Conservation (phyloP, 2,113 vertebrate species). For the Mustela lutreola region DNA sequence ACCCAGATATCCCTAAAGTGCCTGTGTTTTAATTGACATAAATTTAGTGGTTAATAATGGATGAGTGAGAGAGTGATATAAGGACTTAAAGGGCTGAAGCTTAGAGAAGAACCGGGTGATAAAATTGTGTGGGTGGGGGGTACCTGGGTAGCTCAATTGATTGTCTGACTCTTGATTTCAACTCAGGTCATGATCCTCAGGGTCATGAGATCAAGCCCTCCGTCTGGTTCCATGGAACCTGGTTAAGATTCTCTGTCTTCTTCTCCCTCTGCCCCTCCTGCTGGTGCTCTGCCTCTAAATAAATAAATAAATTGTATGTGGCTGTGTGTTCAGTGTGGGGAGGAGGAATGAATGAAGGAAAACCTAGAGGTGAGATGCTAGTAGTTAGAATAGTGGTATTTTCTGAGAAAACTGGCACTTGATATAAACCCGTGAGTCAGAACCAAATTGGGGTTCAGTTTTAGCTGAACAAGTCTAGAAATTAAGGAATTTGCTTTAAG, state of each 20-base stretch:
- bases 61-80: neutral
- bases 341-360: neutral
- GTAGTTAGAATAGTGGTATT: neutral
- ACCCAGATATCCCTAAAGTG: neutral
- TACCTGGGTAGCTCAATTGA: too few species aligned
- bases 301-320: neutral
- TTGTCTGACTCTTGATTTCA: too few species aligned
- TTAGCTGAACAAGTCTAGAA: neutral
- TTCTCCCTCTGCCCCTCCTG: too few species aligned
- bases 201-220: too few species aligned
- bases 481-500: neutral
- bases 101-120: neutral
- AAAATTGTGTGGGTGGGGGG: neutral
- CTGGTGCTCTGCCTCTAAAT: neutral
- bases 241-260: too few species aligned
- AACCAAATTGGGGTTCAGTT: neutral
- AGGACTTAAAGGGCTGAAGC: neutral
- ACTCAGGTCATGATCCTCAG: too few species aligned
- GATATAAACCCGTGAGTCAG: neutral
- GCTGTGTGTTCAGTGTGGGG: neutral
- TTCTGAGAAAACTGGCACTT: neutral
- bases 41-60: neutral
- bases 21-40: conserved; percentile 16
- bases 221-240: too few species aligned
- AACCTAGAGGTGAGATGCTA: neutral